phyloP scores from a whole-genome alignment of 2,888 invertebrate species.

The Deroplatys truncata region DNA sequence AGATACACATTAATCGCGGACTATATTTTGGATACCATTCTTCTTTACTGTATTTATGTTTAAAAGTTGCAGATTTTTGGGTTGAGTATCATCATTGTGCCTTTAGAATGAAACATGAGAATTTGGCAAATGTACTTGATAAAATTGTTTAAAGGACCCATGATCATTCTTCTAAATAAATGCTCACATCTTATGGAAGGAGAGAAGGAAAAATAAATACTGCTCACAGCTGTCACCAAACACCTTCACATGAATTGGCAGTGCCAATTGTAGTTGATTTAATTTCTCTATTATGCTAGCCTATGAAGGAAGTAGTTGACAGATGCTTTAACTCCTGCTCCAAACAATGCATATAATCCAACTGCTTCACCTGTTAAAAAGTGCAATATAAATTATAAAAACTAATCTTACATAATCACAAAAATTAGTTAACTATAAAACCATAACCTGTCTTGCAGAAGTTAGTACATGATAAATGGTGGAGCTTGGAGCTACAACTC shows the following conservation, averaged over 20 bases:
- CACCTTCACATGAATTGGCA: not conserved
- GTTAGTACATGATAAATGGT: too few species aligned
- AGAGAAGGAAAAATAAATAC: not conserved
- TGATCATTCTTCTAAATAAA: not conserved
- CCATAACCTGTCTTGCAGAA: too few species aligned
- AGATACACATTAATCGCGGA: too few species aligned
- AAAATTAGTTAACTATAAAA: too few species aligned
- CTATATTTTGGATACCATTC: too few species aligned
- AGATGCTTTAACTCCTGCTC: not conserved
- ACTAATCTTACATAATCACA: too few species aligned
- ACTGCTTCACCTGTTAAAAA: not conserved
- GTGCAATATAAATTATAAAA: too few species aligned
- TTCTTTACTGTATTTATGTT: too few species aligned
- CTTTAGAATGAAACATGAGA: not conserved
- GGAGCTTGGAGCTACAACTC: too few species aligned
- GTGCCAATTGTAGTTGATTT: not conserved
- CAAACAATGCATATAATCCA: not conserved
- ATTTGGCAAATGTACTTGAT: not conserved
- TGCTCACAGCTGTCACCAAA: not conserved
- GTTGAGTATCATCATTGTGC: too few species aligned
- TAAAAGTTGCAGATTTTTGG: too few species aligned
- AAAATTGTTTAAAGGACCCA: not conserved
- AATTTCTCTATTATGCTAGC: not conserved
- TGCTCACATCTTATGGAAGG: not conserved
- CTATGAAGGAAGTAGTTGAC: not conserved